These are phyloP conservation scores for Larimichthys polyactis DNA, from an alignment of 2,113 vertebrate species.

Conservation along the genomic window DNA sequence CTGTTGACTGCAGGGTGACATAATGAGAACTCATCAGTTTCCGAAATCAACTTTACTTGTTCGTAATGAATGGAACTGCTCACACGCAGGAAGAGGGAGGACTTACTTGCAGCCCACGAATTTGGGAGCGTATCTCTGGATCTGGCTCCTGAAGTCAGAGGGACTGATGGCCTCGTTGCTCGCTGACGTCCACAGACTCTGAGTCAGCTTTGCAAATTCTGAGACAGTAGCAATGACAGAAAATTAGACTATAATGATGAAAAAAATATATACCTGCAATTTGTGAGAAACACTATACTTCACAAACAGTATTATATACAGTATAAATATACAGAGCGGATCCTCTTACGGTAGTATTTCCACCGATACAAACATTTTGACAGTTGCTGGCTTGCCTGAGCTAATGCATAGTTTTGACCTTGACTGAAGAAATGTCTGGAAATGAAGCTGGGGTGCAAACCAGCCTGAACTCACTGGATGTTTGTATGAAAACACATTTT, in stretches of 20 bases:
- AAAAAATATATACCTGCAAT: neutral
- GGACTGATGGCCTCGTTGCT: conserved; percentile 92
- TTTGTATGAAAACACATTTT: neutral
- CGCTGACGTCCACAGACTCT: conserved; percentile 92
- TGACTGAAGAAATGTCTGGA: neutral
- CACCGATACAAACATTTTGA: too few species aligned
- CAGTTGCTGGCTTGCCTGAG: neutral
- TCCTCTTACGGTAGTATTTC: too few species aligned
- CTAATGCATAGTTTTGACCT: neutral
- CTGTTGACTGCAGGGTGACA: conserved; percentile 88
- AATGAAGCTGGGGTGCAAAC: neutral
- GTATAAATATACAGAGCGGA: too few species aligned
- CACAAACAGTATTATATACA: too few species aligned
- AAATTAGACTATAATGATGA: neutral
- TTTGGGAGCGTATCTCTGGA: conserved; percentile 94
- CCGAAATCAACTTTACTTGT: too few species aligned
- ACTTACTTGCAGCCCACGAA: conserved; percentile 96
- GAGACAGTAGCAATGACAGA: neutral
- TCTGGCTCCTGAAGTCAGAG: conserved; percentile 94
- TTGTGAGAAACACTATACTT: neutral
- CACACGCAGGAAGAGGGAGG: too few species aligned
- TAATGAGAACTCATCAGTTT: neutral
- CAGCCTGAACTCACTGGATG: neutral
- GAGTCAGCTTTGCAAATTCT: conserved; percentile 96
- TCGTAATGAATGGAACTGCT: neutral